Evolutionary conservation across 2,888 invertebrate species (phyloP).

Genomic region (Aphidoletes aphidimyza): DNA sequence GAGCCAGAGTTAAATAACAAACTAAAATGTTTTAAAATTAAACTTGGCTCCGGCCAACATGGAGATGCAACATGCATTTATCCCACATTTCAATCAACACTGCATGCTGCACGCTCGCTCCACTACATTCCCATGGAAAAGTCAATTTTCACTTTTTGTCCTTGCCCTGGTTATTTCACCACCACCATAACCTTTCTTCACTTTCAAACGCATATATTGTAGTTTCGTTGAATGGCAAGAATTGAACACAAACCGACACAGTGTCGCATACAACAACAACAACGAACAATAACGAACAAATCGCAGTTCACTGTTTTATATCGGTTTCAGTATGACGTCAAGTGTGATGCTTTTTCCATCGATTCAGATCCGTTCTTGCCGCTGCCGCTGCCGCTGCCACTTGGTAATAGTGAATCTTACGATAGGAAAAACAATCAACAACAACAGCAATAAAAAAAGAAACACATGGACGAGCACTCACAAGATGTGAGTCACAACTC

Average conservation of each 20-base stretch:
- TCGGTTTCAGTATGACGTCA: too few relatives aligned
- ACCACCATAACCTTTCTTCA: conserved; percentile 39
- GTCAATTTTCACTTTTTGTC: conserved; percentile 53
- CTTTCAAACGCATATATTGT: not conserved
- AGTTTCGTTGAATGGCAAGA: not conserved
- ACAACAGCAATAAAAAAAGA: not conserved
- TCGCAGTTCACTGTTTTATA: too few relatives aligned
- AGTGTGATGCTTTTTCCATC: too few relatives aligned
- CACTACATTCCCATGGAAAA: not conserved
- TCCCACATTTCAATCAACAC: not conserved
- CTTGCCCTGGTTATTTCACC: conserved; percentile 33
- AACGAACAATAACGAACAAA: too few relatives aligned
- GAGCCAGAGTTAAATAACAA: too few relatives aligned
- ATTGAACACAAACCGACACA: not conserved
- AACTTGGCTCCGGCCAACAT: not conserved
- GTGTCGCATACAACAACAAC: not conserved
- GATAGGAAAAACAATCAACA: too few relatives aligned
- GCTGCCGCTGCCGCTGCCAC: too few relatives aligned
- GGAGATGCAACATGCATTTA: conserved; percentile 1
- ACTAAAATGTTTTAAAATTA: conserved; percentile 7
- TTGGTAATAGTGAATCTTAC: too few relatives aligned
- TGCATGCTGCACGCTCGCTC: not conserved
- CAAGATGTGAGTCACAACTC: not conserved
- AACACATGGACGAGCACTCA: not conserved
- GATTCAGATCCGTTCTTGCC: too few relatives aligned